Conservation (phyloP, 2,113 vertebrate genomes). For the Hemicordylus capensis region DNA sequence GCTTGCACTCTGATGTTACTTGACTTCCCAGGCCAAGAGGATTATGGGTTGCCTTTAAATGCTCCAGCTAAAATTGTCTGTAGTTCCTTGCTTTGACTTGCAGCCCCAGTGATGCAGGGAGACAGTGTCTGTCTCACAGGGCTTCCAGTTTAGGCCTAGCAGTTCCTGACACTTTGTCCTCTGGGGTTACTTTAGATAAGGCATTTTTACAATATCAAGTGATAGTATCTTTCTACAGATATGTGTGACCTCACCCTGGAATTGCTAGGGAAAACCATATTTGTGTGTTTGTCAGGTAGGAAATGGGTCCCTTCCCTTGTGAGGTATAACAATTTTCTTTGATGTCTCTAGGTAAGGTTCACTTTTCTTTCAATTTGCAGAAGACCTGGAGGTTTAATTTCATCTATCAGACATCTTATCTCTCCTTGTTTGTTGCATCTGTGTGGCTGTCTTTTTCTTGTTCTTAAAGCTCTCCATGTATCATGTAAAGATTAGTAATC, state of each 20-base stretch:
- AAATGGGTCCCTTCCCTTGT: background rate
- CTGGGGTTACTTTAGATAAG: background rate
- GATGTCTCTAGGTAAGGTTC: constrained; percentile 3
- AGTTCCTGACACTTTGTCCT: background rate
- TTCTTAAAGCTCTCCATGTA: background rate
- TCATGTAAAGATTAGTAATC: constrained; percentile 39
- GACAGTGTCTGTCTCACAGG: background rate
- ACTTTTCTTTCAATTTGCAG: constrained; percentile 2
- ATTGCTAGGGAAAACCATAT: background rate
- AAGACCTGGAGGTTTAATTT: constrained; percentile 5
- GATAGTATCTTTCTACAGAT: background rate
- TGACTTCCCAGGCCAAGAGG: background rate
- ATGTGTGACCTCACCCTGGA: background rate
- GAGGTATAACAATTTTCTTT: background rate
- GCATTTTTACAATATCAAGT: background rate
- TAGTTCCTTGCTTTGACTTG: background rate
- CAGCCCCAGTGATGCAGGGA: background rate
- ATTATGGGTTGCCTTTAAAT: background rate
- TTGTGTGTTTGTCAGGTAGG: background rate
- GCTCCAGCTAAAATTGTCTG: background rate
- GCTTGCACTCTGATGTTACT: background rate
- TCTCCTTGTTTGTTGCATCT: background rate
- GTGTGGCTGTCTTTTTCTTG: background rate
- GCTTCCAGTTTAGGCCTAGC: background rate
- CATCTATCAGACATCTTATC: background rate